Evolutionary conservation across 2,888 invertebrate genomes (phyloP).

Genomic region (Drosophila anomalipes): DNA sequence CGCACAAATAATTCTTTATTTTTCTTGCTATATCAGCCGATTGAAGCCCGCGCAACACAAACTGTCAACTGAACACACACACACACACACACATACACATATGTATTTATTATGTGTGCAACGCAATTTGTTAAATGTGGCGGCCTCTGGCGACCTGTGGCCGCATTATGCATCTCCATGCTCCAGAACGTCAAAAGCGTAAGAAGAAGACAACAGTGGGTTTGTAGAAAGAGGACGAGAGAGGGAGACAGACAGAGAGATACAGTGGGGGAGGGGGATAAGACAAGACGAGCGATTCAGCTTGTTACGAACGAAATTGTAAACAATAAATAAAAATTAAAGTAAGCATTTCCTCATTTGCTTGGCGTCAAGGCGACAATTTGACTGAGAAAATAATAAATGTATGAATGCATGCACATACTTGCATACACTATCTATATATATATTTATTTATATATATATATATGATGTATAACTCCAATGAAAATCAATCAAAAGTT

Average conservation of each 20-base stretch:
- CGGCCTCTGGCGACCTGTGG: conserved; percentile 39
- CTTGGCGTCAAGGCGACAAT: conserved; percentile 54
- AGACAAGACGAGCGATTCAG: conserved; percentile 28
- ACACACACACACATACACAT: conserved; percentile 6
- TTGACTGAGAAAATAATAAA: conserved; percentile 34
- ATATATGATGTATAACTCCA: background rate
- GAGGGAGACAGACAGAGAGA: background rate
- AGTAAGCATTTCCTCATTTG: conserved; percentile 75
- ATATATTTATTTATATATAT: background rate
- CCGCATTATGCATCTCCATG: conserved; percentile 73
- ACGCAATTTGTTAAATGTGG: conserved; percentile 41
- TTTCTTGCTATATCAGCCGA: conserved; percentile 10
- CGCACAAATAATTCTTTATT: conserved; percentile 2
- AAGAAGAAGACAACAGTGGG: conserved; percentile 16
- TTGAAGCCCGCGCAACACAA: conserved; percentile 27
- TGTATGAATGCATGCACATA: background rate
- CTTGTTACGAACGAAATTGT: conserved; percentile 34
- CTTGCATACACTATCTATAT: background rate
- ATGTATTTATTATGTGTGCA: conserved; percentile 16
- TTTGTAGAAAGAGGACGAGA: background rate
- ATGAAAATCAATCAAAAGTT: conserved; percentile 42
- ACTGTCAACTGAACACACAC: conserved; percentile 34
- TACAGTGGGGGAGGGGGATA: background rate
- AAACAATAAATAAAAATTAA: conserved; percentile 56
- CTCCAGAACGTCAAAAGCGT: conserved; percentile 24